Evolutionary conservation across 92 coral and sea anemone genomes (phyloP).

Genomic region (Anthopleura xanthogrammica): DNA sequence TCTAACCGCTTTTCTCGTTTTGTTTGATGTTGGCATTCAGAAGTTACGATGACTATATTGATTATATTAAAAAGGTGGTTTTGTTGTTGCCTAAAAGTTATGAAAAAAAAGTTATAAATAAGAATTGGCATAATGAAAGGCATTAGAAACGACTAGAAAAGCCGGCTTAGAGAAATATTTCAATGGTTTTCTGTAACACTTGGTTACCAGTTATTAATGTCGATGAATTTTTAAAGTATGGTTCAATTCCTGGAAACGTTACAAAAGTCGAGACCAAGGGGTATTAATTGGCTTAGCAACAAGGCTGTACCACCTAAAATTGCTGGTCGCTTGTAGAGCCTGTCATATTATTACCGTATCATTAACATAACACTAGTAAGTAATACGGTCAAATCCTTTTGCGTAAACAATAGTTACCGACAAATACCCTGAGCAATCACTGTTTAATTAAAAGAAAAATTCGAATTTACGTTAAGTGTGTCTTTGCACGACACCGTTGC

Average conservation of each 20-base stretch:
- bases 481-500: background rate
- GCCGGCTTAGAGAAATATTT: background rate
- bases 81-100: background rate
- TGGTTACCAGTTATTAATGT: background rate
- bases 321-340: background rate
- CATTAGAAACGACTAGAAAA: background rate
- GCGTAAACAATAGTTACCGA: constrained; percentile 57
- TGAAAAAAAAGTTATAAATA: background rate
- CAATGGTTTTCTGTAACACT: too few relatives aligned
- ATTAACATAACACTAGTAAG: constrained; percentile 73
- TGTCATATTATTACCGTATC: constrained; percentile 19
- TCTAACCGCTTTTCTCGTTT: background rate
- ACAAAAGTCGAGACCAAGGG: background rate
- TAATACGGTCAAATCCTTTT: constrained; percentile 51
- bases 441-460: constrained; percentile 60
- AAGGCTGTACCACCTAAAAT: background rate
- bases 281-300: background rate
- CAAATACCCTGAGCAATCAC: constrained; percentile 38
- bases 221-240: background rate
- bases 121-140: background rate
- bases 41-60: background rate
- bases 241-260: too few relatives aligned
- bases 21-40: background rate
- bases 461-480: background rate
- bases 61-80: background rate